These are phyloP conservation scores for Propithecus deckenii DNA, from an alignment of 2,797 vertebrate genomes.

Conservation along the genomic window DNA sequence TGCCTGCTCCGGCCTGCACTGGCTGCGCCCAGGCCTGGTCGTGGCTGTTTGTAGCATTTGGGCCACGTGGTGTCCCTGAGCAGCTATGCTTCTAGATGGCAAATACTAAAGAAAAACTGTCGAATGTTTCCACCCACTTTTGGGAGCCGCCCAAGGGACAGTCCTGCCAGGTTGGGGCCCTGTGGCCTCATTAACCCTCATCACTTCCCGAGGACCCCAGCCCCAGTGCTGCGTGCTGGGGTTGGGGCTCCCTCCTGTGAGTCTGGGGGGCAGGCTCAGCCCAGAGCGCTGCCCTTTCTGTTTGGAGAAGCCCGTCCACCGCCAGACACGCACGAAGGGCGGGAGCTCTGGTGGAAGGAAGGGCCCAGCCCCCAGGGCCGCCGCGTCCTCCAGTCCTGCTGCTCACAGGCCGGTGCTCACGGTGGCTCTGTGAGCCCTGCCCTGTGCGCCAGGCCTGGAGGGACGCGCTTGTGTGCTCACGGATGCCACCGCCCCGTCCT, in stretches of 20 bases:
- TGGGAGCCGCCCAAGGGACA: too few species aligned
- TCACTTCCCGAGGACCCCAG: too few species aligned
- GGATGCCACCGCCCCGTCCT: rapidly evolving
- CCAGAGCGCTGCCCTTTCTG: rapidly evolving
- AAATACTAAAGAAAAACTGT: background rate
- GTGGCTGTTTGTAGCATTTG: background rate
- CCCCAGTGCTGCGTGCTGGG: background rate
- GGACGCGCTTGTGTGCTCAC: rapidly evolving
- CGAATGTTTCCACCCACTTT: background rate
- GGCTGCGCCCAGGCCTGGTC: too few species aligned
- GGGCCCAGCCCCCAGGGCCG: background rate
- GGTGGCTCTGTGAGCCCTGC: rapidly evolving
- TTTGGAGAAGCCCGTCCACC: background rate
- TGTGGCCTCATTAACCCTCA: background rate
- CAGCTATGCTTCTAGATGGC: background rate
- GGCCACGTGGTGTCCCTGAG: background rate
- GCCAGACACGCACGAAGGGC: rapidly evolving
- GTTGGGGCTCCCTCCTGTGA: background rate
- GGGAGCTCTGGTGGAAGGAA: background rate
- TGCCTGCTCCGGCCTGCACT: too few species aligned
- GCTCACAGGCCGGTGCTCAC: rapidly evolving
- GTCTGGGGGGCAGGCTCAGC: too few species aligned
- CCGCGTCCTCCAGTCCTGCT: rapidly evolving
- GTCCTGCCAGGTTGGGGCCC: too few species aligned
- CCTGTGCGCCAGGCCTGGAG: background rate